These are phyloP conservation scores for Butorides virescens DNA, from an alignment of 2,113 vertebrate species.

Conservation along the genomic window DNA sequence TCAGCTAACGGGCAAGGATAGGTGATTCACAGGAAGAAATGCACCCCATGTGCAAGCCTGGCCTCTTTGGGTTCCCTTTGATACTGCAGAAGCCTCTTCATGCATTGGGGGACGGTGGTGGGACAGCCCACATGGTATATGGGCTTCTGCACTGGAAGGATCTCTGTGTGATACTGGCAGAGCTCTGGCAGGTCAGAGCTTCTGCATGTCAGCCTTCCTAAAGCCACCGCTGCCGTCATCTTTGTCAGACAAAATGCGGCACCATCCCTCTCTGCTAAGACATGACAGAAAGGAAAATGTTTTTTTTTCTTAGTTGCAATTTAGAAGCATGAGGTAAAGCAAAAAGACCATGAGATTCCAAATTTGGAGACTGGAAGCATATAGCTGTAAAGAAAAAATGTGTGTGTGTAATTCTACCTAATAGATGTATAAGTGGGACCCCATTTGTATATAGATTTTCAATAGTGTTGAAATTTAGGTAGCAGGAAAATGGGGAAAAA, in stretches of 20 bases:
- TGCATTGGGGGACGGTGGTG: rapidly evolving
- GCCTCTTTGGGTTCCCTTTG: neutral
- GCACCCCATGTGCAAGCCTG: neutral
- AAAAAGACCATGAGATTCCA: neutral
- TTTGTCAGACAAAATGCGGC: neutral
- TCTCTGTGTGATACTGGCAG: neutral
- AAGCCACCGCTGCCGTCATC: rapidly evolving
- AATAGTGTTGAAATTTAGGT: neutral
- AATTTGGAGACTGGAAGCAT: neutral
- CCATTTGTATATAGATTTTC: neutral
- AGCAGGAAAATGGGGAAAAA: neutral
- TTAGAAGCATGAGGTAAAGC: neutral
- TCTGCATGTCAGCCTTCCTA: neutral
- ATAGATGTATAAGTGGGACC: too few species aligned
- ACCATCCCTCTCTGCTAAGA: neutral
- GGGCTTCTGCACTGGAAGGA: neutral
- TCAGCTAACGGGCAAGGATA: neutral
- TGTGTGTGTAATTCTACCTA: too few species aligned
- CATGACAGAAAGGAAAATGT: neutral
- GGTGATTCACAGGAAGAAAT: neutral
- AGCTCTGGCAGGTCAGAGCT: neutral
- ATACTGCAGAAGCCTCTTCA: neutral
- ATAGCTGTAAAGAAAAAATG: neutral
- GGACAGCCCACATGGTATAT: neutral
- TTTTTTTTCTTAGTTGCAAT: neutral